Evolutionary conservation across 2,888 invertebrate species (phyloP).

Genomic region (Achlya flavicornis): DNA sequence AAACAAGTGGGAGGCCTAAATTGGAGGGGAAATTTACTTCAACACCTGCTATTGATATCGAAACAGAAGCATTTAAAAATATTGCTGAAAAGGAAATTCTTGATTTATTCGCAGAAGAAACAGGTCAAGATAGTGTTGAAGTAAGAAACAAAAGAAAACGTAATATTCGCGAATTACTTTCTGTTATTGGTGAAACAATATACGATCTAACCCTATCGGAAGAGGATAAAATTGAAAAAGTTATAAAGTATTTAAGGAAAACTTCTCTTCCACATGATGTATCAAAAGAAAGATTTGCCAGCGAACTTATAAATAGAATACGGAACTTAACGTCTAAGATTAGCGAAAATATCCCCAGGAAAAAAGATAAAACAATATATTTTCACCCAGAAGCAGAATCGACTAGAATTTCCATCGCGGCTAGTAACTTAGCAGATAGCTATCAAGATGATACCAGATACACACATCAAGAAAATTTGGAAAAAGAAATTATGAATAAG

Average conservation of each 20-base stretch:
- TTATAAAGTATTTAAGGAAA: slow-evolving; percentile 26
- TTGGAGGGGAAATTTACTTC: not conserved
- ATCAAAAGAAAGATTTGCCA: slow-evolving; percentile 21
- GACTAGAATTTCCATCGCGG: not conserved
- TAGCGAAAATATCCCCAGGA: slow-evolving; percentile 28
- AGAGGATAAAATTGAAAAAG: slow-evolving; percentile 23
- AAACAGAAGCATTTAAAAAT: slow-evolving; percentile 22
- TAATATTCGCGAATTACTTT: slow-evolving; percentile 23
- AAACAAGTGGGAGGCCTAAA: not conserved
- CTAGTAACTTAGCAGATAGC: not conserved
- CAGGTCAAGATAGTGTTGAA: slow-evolving; percentile 18
- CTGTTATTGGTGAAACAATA: slow-evolving; percentile 27
- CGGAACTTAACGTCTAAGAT: slow-evolving; percentile 22
- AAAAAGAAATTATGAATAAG: slow-evolving; percentile 16
- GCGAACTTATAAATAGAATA: slow-evolving; percentile 24
- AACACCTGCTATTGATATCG: not conserved
- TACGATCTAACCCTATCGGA: slow-evolving; percentile 24
- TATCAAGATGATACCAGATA: not conserved
- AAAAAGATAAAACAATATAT: slow-evolving; percentile 14
- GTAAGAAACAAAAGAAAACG: slow-evolving; percentile 21
- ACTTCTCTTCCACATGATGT: slow-evolving; percentile 19
- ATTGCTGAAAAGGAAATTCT: slow-evolving; percentile 26
- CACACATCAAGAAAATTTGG: not conserved
- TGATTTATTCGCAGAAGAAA: slow-evolving; percentile 30
- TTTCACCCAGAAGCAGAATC: slow-evolving; percentile 22